Evolutionary conservation across 1,140 invertebrate genomes (phyloP), one percentile per base, ranked within the genome.

Genomic region (Drosophila rhopaloa): DNA sequence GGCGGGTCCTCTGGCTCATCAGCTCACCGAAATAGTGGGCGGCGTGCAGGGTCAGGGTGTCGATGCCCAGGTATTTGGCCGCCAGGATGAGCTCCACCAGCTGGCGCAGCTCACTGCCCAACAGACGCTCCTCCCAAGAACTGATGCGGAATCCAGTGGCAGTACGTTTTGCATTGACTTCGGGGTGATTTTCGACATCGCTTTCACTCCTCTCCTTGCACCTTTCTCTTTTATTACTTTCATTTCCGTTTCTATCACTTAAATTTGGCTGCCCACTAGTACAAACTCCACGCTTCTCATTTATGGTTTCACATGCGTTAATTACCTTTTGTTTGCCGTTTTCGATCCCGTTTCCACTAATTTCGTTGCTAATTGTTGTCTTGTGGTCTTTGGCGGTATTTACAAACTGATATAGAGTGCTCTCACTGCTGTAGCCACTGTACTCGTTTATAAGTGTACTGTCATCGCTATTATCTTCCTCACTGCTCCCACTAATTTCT

Each of bases 61-160:
- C 48, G 13, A 84, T 27, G 19, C 54, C 81, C 43, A 84, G 7
- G 4, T 37, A 56, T 0, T 72, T 44, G 13, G 81, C 55, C 0
- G 76, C 76, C 54, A 83, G 41, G 5, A 74, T 48, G 16, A 76
- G 48, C 11, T 76, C 53, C 27, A 84, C 38, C 40, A 84, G 37
- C 29, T 84, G 24, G 14, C 57, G 44, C 8, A 72, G 72, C 4
- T 58, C 37, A n/a, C 0, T 24, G 46, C 40, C 48, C 67, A 35
- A 2, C 10, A 67, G 10, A 0, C n/a, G 43, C 19, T 48, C n/a
- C 44, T 70, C 37, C 63, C 50, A 43, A 0, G n/a, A 27, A 2
- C 37, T 27, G 4, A 32, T 7, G 1, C 29, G 1, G 29, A 32
- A 32, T 32, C 29, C 29, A 32, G 29, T 1, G 6, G 2, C 29